These are phyloP conservation scores for Lithophane semibrunnea DNA, from an alignment of 2,888 invertebrate genomes.

Conservation along the genomic window DNA sequence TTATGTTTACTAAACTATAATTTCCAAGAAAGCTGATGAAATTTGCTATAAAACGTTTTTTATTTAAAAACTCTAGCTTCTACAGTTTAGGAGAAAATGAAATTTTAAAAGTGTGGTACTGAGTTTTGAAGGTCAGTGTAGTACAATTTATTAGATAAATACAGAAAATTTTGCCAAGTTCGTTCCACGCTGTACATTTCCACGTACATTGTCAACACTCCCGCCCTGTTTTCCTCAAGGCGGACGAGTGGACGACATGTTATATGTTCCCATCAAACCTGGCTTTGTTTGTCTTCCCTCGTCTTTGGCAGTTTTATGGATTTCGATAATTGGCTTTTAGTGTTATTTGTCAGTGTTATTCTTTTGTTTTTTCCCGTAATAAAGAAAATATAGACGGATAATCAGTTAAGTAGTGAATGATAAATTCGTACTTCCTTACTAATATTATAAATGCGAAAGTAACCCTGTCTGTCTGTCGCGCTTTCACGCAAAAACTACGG, in stretches of 20 bases:
- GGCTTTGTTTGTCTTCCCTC: conserved; percentile 1
- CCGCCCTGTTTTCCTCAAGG: not conserved
- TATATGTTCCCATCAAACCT: conserved; percentile 27
- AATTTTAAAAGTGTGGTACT: too few relatives aligned
- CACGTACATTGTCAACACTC: not conserved
- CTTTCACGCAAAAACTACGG: too few relatives aligned
- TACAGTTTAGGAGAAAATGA: too few relatives aligned
- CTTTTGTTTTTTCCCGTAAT: not conserved
- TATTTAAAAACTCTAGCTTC: too few relatives aligned
- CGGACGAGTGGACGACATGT: conserved; percentile 15
- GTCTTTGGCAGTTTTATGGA: conserved; percentile 45
- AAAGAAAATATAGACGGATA: not conserved
- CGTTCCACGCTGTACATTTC: not conserved
- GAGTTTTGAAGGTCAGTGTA: too few relatives aligned
- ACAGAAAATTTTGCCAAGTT: not conserved
- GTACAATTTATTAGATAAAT: not conserved
- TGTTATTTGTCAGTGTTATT: conserved; percentile 23
- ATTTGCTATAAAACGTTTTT: too few relatives aligned
- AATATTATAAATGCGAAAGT: too few relatives aligned
- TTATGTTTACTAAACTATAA: too few relatives aligned
- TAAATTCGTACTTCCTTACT: too few relatives aligned
- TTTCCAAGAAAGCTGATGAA: too few relatives aligned
- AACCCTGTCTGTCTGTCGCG: too few relatives aligned
- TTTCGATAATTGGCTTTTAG: conserved; percentile 44
- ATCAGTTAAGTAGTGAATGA: not conserved